phyloP scores from a whole-genome alignment of 2,797 vertebrate genomes.

The Alosa sapidissima region DNA sequence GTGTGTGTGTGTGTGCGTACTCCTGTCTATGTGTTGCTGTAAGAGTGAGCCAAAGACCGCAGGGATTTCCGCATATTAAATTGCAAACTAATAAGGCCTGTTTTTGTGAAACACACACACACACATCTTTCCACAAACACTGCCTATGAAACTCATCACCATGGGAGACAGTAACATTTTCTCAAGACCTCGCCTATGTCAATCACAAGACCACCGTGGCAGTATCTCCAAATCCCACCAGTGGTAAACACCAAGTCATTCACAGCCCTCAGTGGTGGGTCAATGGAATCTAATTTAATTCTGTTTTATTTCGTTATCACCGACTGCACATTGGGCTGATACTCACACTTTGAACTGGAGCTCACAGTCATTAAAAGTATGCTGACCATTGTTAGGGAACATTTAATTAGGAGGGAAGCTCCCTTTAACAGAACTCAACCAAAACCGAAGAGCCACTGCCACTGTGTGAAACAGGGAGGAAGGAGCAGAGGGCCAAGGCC shows the following conservation, averaged over 20 bases:
- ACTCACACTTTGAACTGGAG: background rate
- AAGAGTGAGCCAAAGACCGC: background rate
- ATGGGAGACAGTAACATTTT: constrained; percentile 40
- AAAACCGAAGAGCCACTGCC: background rate
- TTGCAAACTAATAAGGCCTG: background rate
- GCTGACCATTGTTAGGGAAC: background rate
- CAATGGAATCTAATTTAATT: background rate
- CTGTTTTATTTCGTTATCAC: background rate
- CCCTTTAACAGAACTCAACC: background rate
- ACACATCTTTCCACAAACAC: background rate
- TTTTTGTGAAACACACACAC: constrained; percentile 23
- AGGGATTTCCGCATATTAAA: constrained; percentile 6
- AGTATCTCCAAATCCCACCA: constrained; percentile 8
- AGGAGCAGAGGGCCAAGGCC: background rate
- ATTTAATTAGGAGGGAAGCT: background rate
- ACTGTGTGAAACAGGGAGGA: background rate
- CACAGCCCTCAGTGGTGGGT: background rate
- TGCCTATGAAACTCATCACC: constrained; percentile 22
- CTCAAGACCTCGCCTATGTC: constrained; percentile 48
- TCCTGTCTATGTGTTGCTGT: background rate
- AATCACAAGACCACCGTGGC: background rate
- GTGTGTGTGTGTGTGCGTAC: constrained; percentile 5
- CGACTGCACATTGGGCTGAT: background rate
- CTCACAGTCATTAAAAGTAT: background rate
- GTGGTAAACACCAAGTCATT: background rate